Conservation (phyloP, 2,888 invertebrate species). For the Papilio protenor region DNA sequence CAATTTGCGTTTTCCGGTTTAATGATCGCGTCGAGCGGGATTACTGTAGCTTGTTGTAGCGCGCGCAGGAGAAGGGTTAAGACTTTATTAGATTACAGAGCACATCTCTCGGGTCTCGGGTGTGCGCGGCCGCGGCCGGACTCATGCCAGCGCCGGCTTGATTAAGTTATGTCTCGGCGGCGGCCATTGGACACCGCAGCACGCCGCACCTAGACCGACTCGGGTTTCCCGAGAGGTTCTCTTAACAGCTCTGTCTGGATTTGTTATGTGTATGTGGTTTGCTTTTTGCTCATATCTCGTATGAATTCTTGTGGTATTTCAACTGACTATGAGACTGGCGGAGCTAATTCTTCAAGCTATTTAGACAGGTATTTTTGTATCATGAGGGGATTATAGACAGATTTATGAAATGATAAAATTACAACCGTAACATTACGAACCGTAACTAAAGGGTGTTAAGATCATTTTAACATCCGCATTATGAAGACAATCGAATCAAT, state of each 20-base stretch:
- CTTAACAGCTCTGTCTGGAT: constrained; percentile 13
- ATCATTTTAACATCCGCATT: constrained; percentile 58
- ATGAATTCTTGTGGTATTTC: background rate
- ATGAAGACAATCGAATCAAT: constrained; percentile 59
- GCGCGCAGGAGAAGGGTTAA: constrained; percentile 61
- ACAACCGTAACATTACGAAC: background rate
- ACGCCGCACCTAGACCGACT: background rate
- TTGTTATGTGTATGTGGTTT: constrained; percentile 12
- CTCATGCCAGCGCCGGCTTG: constrained; percentile 11
- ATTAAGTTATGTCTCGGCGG: constrained; percentile 41
- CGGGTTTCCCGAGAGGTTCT: constrained; percentile 1
- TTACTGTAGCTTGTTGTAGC: constrained; percentile 55
- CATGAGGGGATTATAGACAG: background rate
- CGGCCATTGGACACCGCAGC: constrained; percentile 8
- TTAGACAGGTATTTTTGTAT: background rate
- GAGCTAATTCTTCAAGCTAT: background rate
- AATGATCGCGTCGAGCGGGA: constrained; percentile 76
- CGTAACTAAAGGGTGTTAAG: constrained; percentile 28
- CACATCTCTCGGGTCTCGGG: constrained; percentile 29
- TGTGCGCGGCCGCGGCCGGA: constrained; percentile 21
- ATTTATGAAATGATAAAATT: constrained; percentile 21
- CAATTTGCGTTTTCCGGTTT: constrained; percentile 83
- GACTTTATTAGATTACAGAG: constrained; percentile 60
- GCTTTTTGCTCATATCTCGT: constrained; percentile 1
- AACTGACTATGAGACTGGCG: background rate